These are phyloP conservation scores for Calliopsis andreniformis DNA, from an alignment of 1,140 invertebrate species.

Conservation along the genomic window DNA sequence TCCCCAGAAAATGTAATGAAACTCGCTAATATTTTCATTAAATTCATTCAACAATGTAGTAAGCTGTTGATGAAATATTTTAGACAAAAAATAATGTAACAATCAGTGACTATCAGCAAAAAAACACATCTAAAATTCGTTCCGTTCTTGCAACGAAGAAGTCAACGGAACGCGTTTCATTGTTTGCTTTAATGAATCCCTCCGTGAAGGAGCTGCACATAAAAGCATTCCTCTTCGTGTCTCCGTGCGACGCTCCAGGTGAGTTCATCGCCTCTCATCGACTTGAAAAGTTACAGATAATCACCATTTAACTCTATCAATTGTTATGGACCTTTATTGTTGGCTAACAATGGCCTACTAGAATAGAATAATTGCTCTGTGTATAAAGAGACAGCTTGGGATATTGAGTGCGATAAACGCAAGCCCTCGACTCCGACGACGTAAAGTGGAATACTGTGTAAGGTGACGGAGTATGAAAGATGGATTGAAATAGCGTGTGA, in stretches of 20 bases:
- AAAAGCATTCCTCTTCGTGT: background rate
- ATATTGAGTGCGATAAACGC: background rate
- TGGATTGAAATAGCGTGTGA: constrained; percentile 4
- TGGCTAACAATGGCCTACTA: background rate
- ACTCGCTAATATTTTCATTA: background rate
- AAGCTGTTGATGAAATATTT: background rate
- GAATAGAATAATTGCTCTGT: constrained; percentile 7
- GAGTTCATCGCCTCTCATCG: background rate
- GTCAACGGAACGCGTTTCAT: background rate
- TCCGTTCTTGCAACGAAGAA: background rate
- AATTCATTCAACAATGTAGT: background rate
- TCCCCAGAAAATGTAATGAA: no score
- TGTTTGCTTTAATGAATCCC: background rate
- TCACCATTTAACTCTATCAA: background rate
- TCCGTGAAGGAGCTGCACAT: no score
- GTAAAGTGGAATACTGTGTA: constrained; percentile 35
- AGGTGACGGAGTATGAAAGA: constrained; percentile 34
- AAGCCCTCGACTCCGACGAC: background rate
- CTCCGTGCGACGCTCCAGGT: background rate
- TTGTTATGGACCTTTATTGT: background rate
- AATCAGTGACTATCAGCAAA: no score
- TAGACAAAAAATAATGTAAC: background rate
- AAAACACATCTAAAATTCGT: background rate
- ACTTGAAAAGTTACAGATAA: background rate
- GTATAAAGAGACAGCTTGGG: background rate